phyloP scores from a whole-genome alignment of 2,113 vertebrate species.

The Scalopus aquaticus region DNA sequence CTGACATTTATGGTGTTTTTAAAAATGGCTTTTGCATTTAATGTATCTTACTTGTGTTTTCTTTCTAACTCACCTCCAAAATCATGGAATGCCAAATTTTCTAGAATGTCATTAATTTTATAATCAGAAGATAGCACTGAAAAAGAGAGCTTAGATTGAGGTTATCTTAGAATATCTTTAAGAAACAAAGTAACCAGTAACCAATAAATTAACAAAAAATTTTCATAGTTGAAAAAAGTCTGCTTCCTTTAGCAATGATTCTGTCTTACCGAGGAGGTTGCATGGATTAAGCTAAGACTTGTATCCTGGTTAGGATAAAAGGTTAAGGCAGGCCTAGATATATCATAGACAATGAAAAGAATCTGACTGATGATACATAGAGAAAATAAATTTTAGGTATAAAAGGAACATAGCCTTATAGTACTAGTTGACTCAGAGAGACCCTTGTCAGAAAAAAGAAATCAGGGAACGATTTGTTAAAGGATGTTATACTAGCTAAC shows the following conservation, averaged over 20 bases:
- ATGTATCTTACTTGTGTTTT: neutral
- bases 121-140: neutral
- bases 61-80: constrained; percentile 27
- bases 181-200: constrained; percentile 54
- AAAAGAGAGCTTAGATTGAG: neutral
- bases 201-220: neutral
- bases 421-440: constrained; percentile 42
- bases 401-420: neutral
- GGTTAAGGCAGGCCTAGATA: neutral
- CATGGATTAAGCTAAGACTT: neutral
- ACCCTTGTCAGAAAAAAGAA: neutral
- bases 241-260: neutral
- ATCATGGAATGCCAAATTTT: neutral
- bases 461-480: constrained; percentile 44
- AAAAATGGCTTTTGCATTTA: neutral
- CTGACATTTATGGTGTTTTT: neutral
- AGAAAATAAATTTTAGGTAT: constrained; percentile 23
- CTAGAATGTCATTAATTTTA: constrained; percentile 15
- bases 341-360: constrained; percentile 28
- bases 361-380: neutral
- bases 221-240: constrained; percentile 43
- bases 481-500: constrained; percentile 31
- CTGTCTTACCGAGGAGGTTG: too few species aligned
- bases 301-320: neutral
- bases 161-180: constrained; percentile 53